These are phyloP conservation scores for Salarias fasciatus DNA, from an alignment of 2,797 vertebrate species.

Conservation along the genomic window DNA sequence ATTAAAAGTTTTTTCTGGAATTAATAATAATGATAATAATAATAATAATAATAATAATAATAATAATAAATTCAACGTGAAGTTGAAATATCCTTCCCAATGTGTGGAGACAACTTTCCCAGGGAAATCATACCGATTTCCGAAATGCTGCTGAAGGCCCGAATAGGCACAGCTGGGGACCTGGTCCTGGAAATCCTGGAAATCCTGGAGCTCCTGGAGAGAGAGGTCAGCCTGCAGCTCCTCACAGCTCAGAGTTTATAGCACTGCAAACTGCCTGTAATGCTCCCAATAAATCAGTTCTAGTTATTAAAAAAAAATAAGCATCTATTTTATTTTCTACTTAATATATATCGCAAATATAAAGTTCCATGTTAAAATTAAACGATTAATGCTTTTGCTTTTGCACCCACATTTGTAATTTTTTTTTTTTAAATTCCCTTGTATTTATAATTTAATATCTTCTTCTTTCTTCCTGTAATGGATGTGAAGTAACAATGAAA, in stretches of 20 bases:
- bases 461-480: no score
- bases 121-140: conserved; percentile 91
- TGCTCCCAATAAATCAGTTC: no score
- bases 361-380: no score
- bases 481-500: background rate
- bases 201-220: conserved; percentile 74
- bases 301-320: background rate
- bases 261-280: background rate
- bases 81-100: conserved; percentile 14
- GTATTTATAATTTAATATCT: no score
- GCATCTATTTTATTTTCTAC: no score
- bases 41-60: background rate
- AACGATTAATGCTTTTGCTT: no score
- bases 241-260: conserved; percentile 38
- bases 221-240: conserved; percentile 78
- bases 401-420: no score
- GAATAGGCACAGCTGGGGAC: conserved; percentile 87
- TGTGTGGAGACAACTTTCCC: conserved; percentile 81
- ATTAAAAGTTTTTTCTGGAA: background rate
- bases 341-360: no score
- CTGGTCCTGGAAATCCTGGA: conserved; percentile 84
- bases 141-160: conserved; percentile 89
- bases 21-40: conserved; percentile 7
- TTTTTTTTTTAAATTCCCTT: no score
- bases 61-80: background rate